Percentiles rank a stretch among this genome's conserved stretches.
Conservation (phyloP, 2,888 invertebrate genomes). For the Tetramorium bicarinatum region DNA sequence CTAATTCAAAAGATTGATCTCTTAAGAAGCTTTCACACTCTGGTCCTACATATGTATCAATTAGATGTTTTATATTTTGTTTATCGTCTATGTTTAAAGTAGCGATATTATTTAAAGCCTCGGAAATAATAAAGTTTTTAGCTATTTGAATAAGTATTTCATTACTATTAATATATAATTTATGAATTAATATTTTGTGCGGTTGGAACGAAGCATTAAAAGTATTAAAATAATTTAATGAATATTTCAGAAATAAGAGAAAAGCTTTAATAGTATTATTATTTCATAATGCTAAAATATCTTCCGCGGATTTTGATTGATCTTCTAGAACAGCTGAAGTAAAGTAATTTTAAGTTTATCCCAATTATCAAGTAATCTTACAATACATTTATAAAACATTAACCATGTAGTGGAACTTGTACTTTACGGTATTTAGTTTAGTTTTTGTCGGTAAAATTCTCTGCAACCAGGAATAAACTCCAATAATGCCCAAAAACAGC, state of each 20-base stretch:
- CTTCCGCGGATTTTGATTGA: neutral
- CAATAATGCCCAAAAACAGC: no score
- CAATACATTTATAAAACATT: no score
- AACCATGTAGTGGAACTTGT: no score
- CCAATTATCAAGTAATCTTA: neutral
- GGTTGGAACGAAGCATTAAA: neutral
- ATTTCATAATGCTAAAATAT: neutral
- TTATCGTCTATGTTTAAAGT: slow-evolving; percentile 1
- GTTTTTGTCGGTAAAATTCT: no score
- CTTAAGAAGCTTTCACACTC: neutral
- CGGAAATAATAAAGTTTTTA: neutral
- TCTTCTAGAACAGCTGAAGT: neutral
- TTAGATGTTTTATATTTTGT: neutral
- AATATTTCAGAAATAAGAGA: neutral
- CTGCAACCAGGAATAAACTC: no score
- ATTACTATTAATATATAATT: neutral
- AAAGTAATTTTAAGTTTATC: neutral
- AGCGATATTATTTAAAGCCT: neutral
- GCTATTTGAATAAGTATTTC: no score
- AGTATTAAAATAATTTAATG: neutral
- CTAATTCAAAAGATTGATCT: neutral
- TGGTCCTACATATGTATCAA: neutral
- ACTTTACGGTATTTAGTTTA: no score
- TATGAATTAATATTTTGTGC: neutral
- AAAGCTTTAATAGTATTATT: neutral